Base-by-base conservation (phyloP, 2,797 vertebrate species). In the Stomatorhinus walkeri region DNA sequence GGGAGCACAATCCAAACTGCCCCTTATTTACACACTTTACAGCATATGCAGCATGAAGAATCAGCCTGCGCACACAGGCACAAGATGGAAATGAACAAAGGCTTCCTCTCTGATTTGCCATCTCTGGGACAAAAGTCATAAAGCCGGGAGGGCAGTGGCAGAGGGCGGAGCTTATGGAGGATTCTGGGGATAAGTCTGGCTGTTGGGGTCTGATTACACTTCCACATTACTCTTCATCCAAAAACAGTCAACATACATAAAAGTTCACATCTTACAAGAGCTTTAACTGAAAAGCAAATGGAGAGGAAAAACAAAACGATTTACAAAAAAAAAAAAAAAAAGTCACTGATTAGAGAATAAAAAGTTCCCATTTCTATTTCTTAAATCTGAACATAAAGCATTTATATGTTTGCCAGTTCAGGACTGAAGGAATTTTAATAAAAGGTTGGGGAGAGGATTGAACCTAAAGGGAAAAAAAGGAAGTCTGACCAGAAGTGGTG, bases 321-420 rank as follows among this genome's bases (percentile, higher is more conserved):
- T 24, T 87, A 89, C 68, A 22, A 84, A 85, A 24, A 81, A 72
- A n/a, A n/a, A 48, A 8, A 61, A 48, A 85, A 90, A 59, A 90
- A 92, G 91, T 90, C 54, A 87, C 93, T 91, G 92, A 94, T 93
- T 93, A 92, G 92, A 93, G 92, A 92, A 93, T 91, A 92, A 87
- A 90, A 91, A 46, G 91, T 89, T 7, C 40, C 4, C 89, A 90
- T 92, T 43, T 76, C 54, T 72, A 79, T 90, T 72, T 89, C 90
- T 91, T 94, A 95, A 95, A 95, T 95, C 95, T 95, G 93, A 93
- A 89, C 88, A 90, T 92, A 92, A 64, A 87, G 89, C 24, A 91
- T 89, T 92, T 92, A 93, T 91, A 94, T 85, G 84, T 91, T 89
- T 90, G 76, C 91, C 91, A 88, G 93, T 92, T 88, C 87, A 92